Percentiles rank a stretch among this genome's conserved stretches.
These are phyloP conservation scores for Abscondita cerata DNA, from an alignment of 2,888 invertebrate genomes.

Conservation along the genomic window DNA sequence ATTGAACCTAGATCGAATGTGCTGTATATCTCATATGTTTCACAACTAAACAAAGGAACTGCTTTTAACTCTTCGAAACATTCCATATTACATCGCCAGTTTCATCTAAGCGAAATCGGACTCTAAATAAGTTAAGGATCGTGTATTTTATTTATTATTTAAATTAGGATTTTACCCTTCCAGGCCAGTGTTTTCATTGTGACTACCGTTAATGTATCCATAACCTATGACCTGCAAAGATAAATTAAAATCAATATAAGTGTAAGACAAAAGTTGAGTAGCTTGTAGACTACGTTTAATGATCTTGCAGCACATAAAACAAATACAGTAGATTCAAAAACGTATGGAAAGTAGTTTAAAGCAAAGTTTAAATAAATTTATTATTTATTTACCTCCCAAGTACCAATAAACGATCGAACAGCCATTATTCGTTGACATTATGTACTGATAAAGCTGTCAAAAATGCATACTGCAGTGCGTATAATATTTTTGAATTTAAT, in stretches of 20 bases:
- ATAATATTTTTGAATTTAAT: too few species aligned
- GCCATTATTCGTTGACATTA: constrained; percentile 48
- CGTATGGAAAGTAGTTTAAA: not conserved
- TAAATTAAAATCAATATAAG: constrained; percentile 19
- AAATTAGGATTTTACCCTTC: constrained; percentile 57
- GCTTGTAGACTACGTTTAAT: not conserved
- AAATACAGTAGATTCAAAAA: too few species aligned
- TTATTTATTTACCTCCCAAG: constrained; percentile 62
- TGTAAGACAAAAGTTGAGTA: not conserved
- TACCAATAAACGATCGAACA: constrained; percentile 62
- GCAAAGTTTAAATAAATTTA: constrained; percentile 9
- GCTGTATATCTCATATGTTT: constrained; percentile 68
- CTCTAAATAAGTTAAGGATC: constrained; percentile 46
- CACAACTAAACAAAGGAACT: constrained; percentile 70
- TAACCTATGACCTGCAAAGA: constrained; percentile 59
- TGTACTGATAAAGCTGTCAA: constrained; percentile 3
- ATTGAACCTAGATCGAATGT: constrained; percentile 55
- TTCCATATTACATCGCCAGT: constrained; percentile 71
- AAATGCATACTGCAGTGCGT: too few species aligned
- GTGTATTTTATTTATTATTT: not conserved
- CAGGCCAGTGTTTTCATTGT: constrained; percentile 60
- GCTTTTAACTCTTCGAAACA: constrained; percentile 63
- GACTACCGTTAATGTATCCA: constrained; percentile 56
- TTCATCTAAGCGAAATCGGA: constrained; percentile 64
- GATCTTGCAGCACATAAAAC: too few species aligned